Conservation (phyloP, 2,113 vertebrate species). For the Microtus montanus region DNA sequence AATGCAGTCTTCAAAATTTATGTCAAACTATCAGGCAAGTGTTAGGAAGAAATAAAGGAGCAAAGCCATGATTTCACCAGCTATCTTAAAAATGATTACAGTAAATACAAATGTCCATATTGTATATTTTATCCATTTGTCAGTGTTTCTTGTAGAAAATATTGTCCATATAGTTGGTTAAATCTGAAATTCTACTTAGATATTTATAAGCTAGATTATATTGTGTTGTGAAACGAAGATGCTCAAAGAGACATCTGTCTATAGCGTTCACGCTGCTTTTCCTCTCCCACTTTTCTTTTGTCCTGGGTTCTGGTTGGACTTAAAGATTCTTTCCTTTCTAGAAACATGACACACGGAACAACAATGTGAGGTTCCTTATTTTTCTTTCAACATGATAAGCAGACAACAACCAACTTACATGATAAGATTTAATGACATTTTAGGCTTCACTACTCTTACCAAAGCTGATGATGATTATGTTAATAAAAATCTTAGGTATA, state of each 20-base stretch:
- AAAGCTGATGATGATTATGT: not conserved
- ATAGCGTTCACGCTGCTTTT: not conserved
- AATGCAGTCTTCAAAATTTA: not conserved
- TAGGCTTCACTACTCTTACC: not conserved
- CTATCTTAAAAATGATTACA: not conserved
- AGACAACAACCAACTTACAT: not conserved
- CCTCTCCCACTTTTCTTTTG: rapidly evolving
- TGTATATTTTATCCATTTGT: not conserved
- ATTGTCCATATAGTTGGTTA: not conserved
- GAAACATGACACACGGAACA: not conserved
- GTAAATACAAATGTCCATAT: not conserved
- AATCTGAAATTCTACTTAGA: not conserved
- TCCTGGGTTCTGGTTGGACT: not conserved
- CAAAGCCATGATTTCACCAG: not conserved
- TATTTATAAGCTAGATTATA: not conserved
- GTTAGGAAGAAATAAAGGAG: not conserved
- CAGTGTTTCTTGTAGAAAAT: not conserved
- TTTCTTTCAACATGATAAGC: not conserved
- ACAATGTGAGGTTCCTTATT: not conserved
- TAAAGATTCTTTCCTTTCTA: not conserved
- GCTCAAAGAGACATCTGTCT: not conserved
- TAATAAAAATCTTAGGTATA: conserved; percentile 37
- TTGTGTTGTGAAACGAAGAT: not conserved
- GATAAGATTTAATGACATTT: not conserved
- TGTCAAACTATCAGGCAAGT: not conserved